These are phyloP conservation scores for Artemia sp. DNA, from an alignment of 2,888 invertebrate genomes.

Conservation along the genomic window DNA sequence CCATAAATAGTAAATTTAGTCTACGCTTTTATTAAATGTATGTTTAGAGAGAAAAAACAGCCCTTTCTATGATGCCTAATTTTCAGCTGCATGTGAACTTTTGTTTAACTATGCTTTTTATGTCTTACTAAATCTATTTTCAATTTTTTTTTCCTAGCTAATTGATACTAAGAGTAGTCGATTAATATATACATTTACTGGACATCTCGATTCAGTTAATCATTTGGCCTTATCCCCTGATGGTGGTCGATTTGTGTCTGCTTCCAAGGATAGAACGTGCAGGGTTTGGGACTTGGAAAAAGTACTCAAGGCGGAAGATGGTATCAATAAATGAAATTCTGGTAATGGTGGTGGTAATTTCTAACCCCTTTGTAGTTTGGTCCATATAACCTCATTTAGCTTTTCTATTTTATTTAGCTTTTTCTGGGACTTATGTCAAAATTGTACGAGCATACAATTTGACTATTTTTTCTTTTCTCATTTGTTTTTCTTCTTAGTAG, in stretches of 20 bases:
- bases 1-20: no score
- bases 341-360: neutral
- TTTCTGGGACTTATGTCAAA: no score
- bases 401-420: no score
- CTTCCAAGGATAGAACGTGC: constrained; percentile 41
- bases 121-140: constrained; percentile 18
- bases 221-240: constrained; percentile 40
- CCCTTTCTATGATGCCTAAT: no score
- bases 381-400: no score
- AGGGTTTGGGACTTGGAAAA: constrained; percentile 41
- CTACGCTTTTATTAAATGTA: no score
- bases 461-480: no score
- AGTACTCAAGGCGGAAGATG: constrained; percentile 25
- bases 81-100: no score
- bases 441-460: no score
- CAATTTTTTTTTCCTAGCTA: constrained; percentile 34
- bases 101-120: constrained; percentile 7
- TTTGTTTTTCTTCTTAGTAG: no score
- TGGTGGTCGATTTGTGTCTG: constrained; percentile 41
- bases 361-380: no score
- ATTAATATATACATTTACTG: constrained; percentile 34
- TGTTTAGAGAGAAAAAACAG: no score
- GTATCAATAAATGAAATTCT: constrained; percentile 12
- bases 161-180: constrained; percentile 40
- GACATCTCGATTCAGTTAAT: constrained; percentile 35